These are phyloP conservation scores for Chaetodon trifascialis DNA, from an alignment of 2,113 vertebrate species.

Conservation along the genomic window DNA sequence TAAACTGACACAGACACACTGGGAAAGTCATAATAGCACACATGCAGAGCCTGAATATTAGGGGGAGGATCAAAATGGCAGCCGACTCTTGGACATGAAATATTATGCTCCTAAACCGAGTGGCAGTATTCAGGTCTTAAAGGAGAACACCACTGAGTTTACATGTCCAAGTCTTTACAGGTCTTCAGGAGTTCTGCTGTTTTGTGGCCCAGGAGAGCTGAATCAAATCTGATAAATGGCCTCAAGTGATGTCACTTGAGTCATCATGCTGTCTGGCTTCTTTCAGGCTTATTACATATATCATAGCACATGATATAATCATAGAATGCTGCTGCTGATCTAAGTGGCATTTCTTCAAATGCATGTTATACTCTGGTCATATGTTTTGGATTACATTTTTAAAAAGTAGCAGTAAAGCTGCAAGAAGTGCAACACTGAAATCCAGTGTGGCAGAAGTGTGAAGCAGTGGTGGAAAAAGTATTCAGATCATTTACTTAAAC, in stretches of 20 bases:
- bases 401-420: neutral
- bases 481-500: neutral
- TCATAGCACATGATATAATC: neutral
- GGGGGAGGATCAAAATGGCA: slow-evolving; percentile 43
- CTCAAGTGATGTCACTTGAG: neutral
- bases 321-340: neutral
- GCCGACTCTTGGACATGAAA: slow-evolving; percentile 29
- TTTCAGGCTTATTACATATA: neutral
- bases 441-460: neutral
- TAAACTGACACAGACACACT: slow-evolving; percentile 17
- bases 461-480: neutral
- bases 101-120: neutral
- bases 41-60: slow-evolving; percentile 1
- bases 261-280: neutral
- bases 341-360: neutral
- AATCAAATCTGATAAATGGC: neutral
- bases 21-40: slow-evolving; percentile 36
- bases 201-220: neutral
- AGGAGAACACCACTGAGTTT: neutral
- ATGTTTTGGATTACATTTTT: no score
- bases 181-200: no score
- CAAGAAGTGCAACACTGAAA: neutral
- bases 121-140: neutral
- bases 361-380: neutral
- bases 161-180: neutral